These are phyloP conservation scores for Dynastes grantii DNA, from an alignment of 2,888 invertebrate species.

Conservation along the genomic window DNA sequence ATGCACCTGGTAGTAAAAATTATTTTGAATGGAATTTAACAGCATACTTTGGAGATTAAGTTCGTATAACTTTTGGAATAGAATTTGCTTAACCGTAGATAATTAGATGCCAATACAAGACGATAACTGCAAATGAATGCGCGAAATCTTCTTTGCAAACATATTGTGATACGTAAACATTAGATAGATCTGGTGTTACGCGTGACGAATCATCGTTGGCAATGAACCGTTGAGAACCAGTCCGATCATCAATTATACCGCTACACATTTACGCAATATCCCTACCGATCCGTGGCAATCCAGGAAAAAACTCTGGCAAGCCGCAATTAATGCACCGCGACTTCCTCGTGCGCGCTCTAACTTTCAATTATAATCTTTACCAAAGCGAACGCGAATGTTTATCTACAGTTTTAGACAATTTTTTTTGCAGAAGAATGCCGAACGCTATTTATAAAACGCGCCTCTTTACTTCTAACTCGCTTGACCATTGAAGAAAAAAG, in stretches of 20 bases:
- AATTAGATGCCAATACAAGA: too few species aligned
- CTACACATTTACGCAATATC: constrained; percentile 34
- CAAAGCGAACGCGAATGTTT: constrained; percentile 34
- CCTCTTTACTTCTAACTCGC: background rate
- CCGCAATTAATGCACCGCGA: constrained; percentile 38
- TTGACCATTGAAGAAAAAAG: background rate
- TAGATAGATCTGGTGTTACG: background rate
- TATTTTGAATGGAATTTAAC: too few species aligned
- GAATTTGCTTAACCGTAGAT: too few species aligned
- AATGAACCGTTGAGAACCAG: constrained; percentile 14
- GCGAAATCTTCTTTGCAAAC: background rate
- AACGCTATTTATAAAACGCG: constrained; percentile 10
- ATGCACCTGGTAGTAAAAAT: too few species aligned
- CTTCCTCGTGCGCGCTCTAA: constrained; percentile 39
- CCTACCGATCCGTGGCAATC: constrained; percentile 9
- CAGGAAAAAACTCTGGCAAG: constrained; percentile 31
- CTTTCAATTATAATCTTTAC: constrained; percentile 40
- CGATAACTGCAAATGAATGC: background rate
- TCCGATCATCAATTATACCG: constrained; percentile 29
- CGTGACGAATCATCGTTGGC: constrained; percentile 6
- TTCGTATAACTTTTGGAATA: too few species aligned
- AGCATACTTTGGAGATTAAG: too few species aligned
- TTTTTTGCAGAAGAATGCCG: constrained; percentile 32
- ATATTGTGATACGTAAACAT: background rate
- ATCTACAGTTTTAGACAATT: constrained; percentile 39